A percentile compares a stretch with the other conserved stretches of the same genome.
These are phyloP conservation scores for Eutolmus rufibarbis DNA, from an alignment of 2,888 invertebrate species.

Conservation along the genomic window DNA sequence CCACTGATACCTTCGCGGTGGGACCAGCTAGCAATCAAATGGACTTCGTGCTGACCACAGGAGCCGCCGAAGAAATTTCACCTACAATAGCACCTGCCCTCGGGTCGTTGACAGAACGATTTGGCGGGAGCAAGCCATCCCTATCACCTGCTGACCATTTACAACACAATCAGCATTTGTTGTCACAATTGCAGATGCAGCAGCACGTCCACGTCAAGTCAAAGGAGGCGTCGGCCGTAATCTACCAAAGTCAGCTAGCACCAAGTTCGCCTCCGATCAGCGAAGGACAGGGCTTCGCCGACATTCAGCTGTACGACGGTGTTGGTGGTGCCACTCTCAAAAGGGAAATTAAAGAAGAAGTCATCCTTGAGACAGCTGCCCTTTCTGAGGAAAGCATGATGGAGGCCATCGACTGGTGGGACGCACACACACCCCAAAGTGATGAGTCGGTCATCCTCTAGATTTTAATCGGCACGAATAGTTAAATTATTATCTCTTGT, in stretches of 20 bases:
- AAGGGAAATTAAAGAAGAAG: conserved; percentile 53
- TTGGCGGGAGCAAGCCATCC: conserved; percentile 18
- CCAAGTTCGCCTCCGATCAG: conserved; percentile 44
- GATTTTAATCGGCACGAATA: neutral
- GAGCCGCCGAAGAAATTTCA: conserved; percentile 56
- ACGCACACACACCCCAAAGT: conserved; percentile 61
- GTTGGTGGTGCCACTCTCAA: conserved; percentile 38
- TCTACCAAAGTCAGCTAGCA: conserved; percentile 48
- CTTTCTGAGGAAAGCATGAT: conserved; percentile 65
- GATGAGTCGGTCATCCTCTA: conserved; percentile 51
- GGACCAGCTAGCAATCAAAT: conserved; percentile 62
- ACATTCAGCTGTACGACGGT: conserved; percentile 43
- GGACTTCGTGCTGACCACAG: conserved; percentile 61
- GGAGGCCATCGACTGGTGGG: conserved; percentile 68
- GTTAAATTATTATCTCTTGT: conserved; percentile 3
- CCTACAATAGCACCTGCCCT: conserved; percentile 46
- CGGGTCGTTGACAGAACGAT: conserved; percentile 33
- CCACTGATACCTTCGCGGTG: conserved; percentile 51
- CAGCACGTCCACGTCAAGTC: conserved; percentile 4
- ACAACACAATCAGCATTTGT: conserved; percentile 42
- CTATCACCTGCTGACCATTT: conserved; percentile 45
- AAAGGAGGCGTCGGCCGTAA: conserved; percentile 8
- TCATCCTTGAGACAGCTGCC: conserved; percentile 59
- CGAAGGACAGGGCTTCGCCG: conserved; percentile 39
- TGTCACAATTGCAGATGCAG: conserved; percentile 41